Evolutionary conservation across 2,113 vertebrate species (phyloP), one percentile per base, ranked within the genome.

Genomic region (Talpa occidentalis): DNA sequence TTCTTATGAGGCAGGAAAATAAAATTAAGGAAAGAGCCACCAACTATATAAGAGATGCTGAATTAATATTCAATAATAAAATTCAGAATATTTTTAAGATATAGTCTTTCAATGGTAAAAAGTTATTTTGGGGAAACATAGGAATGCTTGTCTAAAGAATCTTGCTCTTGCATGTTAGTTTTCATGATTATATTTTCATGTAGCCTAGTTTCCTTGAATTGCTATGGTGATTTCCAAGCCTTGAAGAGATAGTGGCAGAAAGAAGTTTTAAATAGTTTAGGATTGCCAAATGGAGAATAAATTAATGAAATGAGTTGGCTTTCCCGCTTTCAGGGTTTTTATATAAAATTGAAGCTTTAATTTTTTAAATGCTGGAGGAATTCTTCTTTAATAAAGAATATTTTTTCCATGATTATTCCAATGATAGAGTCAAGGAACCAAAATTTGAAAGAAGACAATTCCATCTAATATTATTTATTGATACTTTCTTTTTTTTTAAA

Each of bases 161-260:
- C 44, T 95, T 54, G 32, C 7, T 86, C 19, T 77, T 94, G 37
- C 26, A 59, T 88, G 69, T 24, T 42, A 66, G 4, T 49, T 35
- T 76, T 12, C 69, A 42, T 54, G 62, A 72, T 59, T 87, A 10
- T 80, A 73, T 59, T 88, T 94, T 93, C 52, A 52, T 76, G 47
- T 67, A 62, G n/a, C 66, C 2, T 30, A 60, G 7, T 60, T 66
- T 94, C 52, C 28, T 76, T 94, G 79, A 76, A 21, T 95, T 94
- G 59, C 26, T 95, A 70, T 70, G 77, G 32, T 70, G 64, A 44
- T 80, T 70, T 84, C 6, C 24, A 78, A 17, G 22, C 52, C 91
- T 93, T 92, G 93, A 88, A 94, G 44, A 42, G 8, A 80, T 10
- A 90, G 54, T 49, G 52, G 35, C 74, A 87, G 95, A 89, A 94